Evolutionary conservation across 2,888 invertebrate species (phyloP).

Genomic region (Chorisops tibialis): DNA sequence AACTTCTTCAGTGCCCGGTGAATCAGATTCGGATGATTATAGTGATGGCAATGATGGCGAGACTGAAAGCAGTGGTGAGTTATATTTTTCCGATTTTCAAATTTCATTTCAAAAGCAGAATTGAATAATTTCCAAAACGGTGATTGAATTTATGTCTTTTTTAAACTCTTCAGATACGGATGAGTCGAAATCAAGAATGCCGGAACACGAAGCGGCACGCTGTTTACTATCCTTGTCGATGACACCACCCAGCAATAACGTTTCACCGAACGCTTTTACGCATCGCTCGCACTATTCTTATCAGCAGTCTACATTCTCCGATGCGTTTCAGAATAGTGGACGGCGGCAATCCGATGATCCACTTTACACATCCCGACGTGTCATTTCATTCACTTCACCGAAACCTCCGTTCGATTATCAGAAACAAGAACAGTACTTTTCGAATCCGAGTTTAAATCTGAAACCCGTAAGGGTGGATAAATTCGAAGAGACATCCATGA

Average conservation of each 20-base stretch:
- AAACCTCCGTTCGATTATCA: slow-evolving; percentile 52
- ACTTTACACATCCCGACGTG: slow-evolving; percentile 36
- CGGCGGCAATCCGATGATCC: not conserved
- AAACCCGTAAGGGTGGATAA: slow-evolving; percentile 38
- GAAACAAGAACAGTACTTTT: slow-evolving; percentile 52
- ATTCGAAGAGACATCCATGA: slow-evolving; percentile 43
- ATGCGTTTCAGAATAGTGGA: slow-evolving; percentile 1
- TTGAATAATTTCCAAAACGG: not conserved
- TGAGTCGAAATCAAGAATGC: slow-evolving; percentile 66
- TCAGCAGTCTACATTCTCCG: slow-evolving; percentile 21
- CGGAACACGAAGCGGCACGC: slow-evolving; percentile 83
- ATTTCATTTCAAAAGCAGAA: too few species aligned
- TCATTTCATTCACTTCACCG: slow-evolving; percentile 47
- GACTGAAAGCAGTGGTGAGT: slow-evolving; percentile 66
- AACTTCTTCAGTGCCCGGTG: slow-evolving; percentile 54
- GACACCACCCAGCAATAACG: slow-evolving; percentile 52
- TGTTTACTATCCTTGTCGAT: slow-evolving; percentile 71
- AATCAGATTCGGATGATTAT: slow-evolving; percentile 65
- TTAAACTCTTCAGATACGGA: slow-evolving; percentile 60
- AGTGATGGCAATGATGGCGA: slow-evolving; percentile 65
- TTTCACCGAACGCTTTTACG: slow-evolving; percentile 43
- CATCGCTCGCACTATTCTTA: slow-evolving; percentile 26
- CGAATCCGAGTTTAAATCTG: slow-evolving; percentile 48
- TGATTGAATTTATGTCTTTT: not conserved
- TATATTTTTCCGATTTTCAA: not conserved